These are phyloP conservation scores for Eudyptes chrysolophus DNA, from an alignment of 2,113 vertebrate species.

Conservation along the genomic window DNA sequence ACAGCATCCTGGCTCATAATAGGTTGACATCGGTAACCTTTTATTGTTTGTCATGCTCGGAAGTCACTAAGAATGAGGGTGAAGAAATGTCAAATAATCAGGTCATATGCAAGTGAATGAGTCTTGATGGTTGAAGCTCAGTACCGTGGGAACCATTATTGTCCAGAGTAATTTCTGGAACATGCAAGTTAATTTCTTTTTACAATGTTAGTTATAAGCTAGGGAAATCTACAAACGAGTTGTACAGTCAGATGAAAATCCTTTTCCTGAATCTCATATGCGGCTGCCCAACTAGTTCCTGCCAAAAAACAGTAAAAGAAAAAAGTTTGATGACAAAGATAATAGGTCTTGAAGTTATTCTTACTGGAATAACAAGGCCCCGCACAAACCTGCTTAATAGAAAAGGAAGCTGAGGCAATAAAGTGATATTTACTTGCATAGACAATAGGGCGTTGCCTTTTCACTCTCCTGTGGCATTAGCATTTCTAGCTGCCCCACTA, in stretches of 20 bases:
- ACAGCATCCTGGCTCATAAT: constrained; percentile 42
- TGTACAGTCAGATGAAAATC: background rate
- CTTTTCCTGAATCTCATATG: background rate
- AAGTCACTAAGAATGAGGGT: constrained; percentile 62
- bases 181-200: constrained; percentile 37
- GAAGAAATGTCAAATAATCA: constrained; percentile 68
- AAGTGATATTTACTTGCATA: constrained; percentile 37
- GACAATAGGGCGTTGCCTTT: constrained; percentile 46
- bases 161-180: constrained; percentile 24
- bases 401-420: constrained; percentile 42
- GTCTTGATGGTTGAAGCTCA: constrained; percentile 38
- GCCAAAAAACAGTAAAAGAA: background rate
- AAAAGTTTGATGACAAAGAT: background rate
- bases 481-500: background rate
- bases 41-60: constrained; percentile 51
- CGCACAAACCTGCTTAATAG: background rate
- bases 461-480: constrained; percentile 21
- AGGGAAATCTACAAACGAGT: background rate
- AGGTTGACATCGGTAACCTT: constrained; percentile 59
- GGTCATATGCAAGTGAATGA: constrained; percentile 58
- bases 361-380: background rate
- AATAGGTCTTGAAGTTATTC: background rate
- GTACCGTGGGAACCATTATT: constrained; percentile 58
- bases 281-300: background rate
- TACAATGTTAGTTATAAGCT: background rate